Conservation (phyloP, 1,140 invertebrate genomes). For the Nymphalis io region DNA sequence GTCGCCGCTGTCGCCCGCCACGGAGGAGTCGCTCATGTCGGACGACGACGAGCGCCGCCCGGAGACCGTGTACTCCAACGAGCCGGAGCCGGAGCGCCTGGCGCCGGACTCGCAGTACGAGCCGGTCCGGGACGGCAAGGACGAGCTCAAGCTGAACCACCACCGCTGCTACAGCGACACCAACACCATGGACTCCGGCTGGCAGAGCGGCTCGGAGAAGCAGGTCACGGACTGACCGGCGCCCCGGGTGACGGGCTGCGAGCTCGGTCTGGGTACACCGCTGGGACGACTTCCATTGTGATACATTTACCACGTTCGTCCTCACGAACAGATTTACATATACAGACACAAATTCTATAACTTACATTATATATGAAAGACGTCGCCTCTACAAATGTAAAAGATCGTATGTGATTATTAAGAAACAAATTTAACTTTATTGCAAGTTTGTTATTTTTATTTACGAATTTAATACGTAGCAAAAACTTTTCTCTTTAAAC, state of each 20-base stretch:
- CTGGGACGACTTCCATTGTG: no score
- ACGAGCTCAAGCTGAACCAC: slow-evolving; percentile 65
- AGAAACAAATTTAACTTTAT: no score
- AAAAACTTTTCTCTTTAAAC: no score
- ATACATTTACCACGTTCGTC: no score
- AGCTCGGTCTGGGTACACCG: no score
- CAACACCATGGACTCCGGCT: slow-evolving; percentile 80
- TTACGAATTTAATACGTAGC: no score
- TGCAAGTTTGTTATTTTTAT: neutral
- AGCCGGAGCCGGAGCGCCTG: slow-evolving; percentile 65
- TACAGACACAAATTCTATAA: no score
- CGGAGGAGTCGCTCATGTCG: slow-evolving; percentile 69
- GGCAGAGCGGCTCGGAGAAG: slow-evolving; percentile 79
- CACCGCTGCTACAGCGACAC: slow-evolving; percentile 78
- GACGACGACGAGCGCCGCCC: slow-evolving; percentile 59
- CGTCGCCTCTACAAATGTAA: no score
- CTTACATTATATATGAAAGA: no score
- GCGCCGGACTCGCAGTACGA: slow-evolving; percentile 77
- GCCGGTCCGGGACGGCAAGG: slow-evolving; percentile 65
- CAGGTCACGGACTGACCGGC: slow-evolving; percentile 69
- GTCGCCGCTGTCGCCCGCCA: slow-evolving; percentile 70
- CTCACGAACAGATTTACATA: no score
- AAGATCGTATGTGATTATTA: neutral
- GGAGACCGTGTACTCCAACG: slow-evolving; percentile 66
- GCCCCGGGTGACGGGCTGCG: neutral